These are phyloP conservation scores for Scatophagus argus DNA, from an alignment of 2,113 vertebrate species.

Conservation along the genomic window DNA sequence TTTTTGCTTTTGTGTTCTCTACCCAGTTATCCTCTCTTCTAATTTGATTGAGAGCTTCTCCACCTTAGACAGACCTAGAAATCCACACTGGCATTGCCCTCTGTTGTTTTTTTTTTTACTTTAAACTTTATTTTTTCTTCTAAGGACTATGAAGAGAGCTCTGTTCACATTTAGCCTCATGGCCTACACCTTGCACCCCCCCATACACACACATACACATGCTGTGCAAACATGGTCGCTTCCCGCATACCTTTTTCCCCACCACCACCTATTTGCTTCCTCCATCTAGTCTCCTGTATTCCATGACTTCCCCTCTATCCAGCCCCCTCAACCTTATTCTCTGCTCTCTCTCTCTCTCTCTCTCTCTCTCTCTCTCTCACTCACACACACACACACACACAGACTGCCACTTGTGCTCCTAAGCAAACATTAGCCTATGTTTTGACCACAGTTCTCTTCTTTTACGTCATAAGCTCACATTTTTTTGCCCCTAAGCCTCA, in stretches of 20 bases:
- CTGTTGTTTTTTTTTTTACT: slow-evolving; percentile 14
- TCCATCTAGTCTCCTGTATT: slow-evolving; percentile 32
- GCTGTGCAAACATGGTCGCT: slow-evolving; percentile 72
- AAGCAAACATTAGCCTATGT: slow-evolving; percentile 55
- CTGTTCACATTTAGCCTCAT: slow-evolving; percentile 31
- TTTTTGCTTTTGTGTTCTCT: no score
- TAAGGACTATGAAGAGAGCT: slow-evolving; percentile 42
- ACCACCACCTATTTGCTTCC: slow-evolving; percentile 37
- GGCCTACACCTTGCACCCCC: slow-evolving; percentile 6
- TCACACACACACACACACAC: slow-evolving; percentile 44
- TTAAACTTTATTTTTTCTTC: background rate
- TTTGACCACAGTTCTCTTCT: slow-evolving; percentile 26
- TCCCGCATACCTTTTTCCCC: slow-evolving; percentile 45
- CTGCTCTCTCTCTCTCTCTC: slow-evolving; percentile 5
- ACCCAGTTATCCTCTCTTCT: background rate
- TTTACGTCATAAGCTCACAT: slow-evolving; percentile 39
- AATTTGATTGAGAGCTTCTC: background rate
- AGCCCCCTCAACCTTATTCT: slow-evolving; percentile 40
- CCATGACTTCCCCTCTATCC: slow-evolving; percentile 52
- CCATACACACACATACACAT: slow-evolving; percentile 1
- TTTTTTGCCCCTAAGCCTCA: background rate
- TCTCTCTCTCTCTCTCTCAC: slow-evolving; percentile 1
- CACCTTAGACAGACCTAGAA: background rate
- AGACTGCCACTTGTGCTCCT: slow-evolving; percentile 63
- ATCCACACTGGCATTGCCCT: background rate